Conservation (phyloP, 2,888 invertebrate genomes). For the Lasioglossum leucozonium region DNA sequence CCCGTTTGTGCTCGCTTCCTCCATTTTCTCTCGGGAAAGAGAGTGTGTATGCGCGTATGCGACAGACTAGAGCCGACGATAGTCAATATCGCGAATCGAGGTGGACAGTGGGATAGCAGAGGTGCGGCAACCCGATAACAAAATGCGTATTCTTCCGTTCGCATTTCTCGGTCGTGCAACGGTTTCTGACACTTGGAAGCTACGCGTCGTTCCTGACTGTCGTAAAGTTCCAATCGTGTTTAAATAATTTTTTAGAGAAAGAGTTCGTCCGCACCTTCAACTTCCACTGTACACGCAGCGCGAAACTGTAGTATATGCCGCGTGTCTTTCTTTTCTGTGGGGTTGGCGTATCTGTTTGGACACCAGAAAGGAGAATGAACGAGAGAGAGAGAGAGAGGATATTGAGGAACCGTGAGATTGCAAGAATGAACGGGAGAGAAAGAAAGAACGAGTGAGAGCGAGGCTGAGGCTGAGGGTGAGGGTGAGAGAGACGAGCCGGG, state of each 20-base stretch:
- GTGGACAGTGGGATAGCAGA: not conserved
- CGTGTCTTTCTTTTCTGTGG: constrained; percentile 62
- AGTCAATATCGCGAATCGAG: constrained; percentile 16
- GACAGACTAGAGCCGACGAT: not conserved
- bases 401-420: not conserved
- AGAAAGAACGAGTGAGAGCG: constrained; percentile 12
- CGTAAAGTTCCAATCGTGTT: not conserved
- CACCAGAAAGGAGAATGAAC: constrained; percentile 55
- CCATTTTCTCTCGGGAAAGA: constrained; percentile 39
- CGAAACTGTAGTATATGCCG: constrained; percentile 49
- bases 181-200: not conserved
- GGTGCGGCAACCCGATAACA: too few relatives aligned
- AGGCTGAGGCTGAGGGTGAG: not conserved
- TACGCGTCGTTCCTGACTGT: not conserved
- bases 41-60: not conserved
- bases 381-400: constrained; percentile 15
- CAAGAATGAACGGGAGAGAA: constrained; percentile 7
- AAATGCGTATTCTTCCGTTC: not conserved
- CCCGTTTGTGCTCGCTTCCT: constrained; percentile 40
- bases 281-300: constrained; percentile 14
- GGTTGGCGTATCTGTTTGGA: constrained; percentile 42
- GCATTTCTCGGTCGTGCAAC: too few relatives aligned
- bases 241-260: not conserved
- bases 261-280: not conserved
- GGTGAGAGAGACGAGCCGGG: constrained; percentile 9